These are phyloP conservation scores for Bombus polaris DNA, from an alignment of 1,140 invertebrate species.

Conservation along the genomic window DNA sequence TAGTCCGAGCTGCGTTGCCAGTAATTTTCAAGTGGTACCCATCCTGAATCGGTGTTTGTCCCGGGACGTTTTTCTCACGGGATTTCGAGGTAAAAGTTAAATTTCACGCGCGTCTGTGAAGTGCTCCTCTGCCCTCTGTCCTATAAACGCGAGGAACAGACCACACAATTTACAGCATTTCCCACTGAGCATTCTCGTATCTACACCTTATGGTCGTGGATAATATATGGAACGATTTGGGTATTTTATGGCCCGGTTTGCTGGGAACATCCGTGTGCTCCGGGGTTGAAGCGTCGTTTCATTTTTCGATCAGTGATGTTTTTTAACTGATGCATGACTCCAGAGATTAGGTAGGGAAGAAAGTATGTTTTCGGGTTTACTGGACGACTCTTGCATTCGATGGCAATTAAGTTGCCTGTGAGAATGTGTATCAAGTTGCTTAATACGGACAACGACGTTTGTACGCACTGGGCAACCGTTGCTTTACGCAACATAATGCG, in stretches of 20 bases:
- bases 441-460: no score
- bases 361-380: no score
- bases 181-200: background rate
- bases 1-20: no score
- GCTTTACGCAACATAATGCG: no score
- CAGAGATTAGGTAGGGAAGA: no score
- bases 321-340: background rate
- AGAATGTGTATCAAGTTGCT: no score
- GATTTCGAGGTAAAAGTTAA: background rate
- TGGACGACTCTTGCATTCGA: no score
- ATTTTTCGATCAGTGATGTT: background rate
- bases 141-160: background rate
- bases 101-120: background rate
- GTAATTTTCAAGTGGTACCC: slow-evolving; percentile 11
- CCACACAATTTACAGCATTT: background rate
- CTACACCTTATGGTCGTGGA: background rate
- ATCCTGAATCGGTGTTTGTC: slow-evolving; percentile 9
- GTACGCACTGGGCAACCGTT: no score
- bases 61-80: background rate
- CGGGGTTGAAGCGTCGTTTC: background rate
- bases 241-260: background rate
- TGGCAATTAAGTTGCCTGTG: no score
- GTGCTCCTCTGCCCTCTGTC: background rate
- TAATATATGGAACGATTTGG: slow-evolving; percentile 9
- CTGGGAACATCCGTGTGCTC: background rate